phyloP scores from a whole-genome alignment of 2,888 invertebrate species.

The Ectropis crepuscularia region DNA sequence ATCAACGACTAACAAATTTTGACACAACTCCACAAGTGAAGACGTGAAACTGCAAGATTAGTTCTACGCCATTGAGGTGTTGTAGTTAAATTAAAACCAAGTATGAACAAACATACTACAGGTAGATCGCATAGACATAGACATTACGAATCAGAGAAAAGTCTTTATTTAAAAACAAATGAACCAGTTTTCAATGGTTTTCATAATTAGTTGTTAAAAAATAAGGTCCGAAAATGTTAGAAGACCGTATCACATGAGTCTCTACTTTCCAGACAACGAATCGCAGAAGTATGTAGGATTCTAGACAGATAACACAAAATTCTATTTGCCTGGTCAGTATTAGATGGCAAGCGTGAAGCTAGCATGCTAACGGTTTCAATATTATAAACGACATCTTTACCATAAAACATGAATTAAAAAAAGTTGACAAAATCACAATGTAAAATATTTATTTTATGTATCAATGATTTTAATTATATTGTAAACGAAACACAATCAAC shows the following conservation, averaged over 20 bases:
- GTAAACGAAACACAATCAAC: too few relatives aligned
- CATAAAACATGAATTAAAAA: constrained; percentile 16
- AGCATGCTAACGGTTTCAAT: constrained; percentile 30
- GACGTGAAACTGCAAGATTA: too few relatives aligned
- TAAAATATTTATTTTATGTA: not conserved
- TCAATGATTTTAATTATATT: constrained; percentile 17
- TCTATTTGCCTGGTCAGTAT: constrained; percentile 36
- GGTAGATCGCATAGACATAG: too few relatives aligned
- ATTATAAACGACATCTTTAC: constrained; percentile 19
- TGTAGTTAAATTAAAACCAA: too few relatives aligned
- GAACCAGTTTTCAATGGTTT: too few relatives aligned
- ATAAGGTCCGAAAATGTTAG: constrained; percentile 23
- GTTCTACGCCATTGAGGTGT: too few relatives aligned
- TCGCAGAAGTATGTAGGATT: constrained; percentile 28
- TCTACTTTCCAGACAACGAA: constrained; percentile 24
- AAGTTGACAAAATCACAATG: not conserved
- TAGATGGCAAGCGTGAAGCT: constrained; percentile 19
- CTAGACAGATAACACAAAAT: constrained; percentile 21
- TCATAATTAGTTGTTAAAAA: not conserved
- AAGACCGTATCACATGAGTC: constrained; percentile 43
- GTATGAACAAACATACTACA: too few relatives aligned
- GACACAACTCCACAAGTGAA: too few relatives aligned
- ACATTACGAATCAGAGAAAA: too few relatives aligned
- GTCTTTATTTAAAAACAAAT: too few relatives aligned
- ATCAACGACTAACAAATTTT: too few relatives aligned